A percentile compares a stretch with the other conserved stretches of the same genome.
phyloP scores from a whole-genome alignment of 2,888 invertebrate species.

The Cepaea hortensis region DNA sequence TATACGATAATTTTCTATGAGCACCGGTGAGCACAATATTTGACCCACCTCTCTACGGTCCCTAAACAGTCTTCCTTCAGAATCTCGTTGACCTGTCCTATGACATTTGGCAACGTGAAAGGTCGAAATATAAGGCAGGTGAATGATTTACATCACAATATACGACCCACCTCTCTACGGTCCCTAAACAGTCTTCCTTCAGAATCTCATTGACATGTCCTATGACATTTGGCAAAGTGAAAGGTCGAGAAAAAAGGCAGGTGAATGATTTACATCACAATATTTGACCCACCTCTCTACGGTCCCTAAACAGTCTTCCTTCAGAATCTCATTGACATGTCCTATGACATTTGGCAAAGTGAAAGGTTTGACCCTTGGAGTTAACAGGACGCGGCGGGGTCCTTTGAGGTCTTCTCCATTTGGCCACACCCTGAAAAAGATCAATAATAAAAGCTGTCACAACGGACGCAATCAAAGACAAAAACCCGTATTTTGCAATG shows the following conservation, averaged over 20 bases:
- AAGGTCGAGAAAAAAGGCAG: too few relatives aligned
- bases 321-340: slow-evolving; percentile 43
- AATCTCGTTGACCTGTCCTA: slow-evolving; percentile 41
- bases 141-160: too few relatives aligned
- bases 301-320: slow-evolving; percentile 44
- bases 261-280: too few relatives aligned
- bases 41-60: slow-evolving; percentile 46
- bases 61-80: too few relatives aligned
- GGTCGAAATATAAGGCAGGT: too few relatives aligned
- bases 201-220: slow-evolving; percentile 41
- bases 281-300: slow-evolving; percentile 42
- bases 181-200: too few relatives aligned
- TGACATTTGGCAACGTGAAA: slow-evolving; percentile 33
- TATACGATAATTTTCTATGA: too few relatives aligned
- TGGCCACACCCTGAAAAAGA: slow-evolving; percentile 44
- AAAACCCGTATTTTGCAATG: too few relatives aligned
- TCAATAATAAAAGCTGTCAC: background rate
- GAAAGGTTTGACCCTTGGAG: slow-evolving; percentile 37
- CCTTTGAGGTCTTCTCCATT: slow-evolving; percentile 46
- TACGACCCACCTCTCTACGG: slow-evolving; percentile 45
- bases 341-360: slow-evolving; percentile 40
- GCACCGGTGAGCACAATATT: too few relatives aligned
- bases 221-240: slow-evolving; percentile 30
- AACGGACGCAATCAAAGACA: background rate
- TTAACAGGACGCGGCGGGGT: slow-evolving; percentile 40